Conservation (phyloP, 2,888 invertebrate species). For the Drosophila ezoana region DNA sequence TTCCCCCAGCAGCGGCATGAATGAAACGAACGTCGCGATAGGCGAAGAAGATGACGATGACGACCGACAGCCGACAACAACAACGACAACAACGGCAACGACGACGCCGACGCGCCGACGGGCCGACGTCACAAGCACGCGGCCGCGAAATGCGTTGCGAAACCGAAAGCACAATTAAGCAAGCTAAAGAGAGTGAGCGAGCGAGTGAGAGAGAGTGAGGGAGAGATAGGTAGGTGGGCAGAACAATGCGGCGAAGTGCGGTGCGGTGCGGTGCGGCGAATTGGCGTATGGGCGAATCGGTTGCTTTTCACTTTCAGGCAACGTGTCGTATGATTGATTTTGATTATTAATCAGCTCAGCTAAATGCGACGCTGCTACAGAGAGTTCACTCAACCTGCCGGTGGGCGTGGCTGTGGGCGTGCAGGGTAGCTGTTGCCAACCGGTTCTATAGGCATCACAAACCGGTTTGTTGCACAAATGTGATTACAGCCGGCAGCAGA, state of each 20-base stretch:
- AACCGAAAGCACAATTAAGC: conserved; percentile 45
- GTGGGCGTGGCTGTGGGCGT: conserved; percentile 2
- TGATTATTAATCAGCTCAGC: conserved; percentile 29
- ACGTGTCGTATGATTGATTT: conserved; percentile 53
- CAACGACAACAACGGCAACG: conserved; percentile 1
- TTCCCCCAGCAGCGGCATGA: conserved; percentile 71
- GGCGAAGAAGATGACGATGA: conserved; percentile 38
- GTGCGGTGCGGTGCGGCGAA: not conserved
- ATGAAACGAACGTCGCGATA: conserved; percentile 61
- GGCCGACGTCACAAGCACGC: conserved; percentile 35
- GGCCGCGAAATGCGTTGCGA: conserved; percentile 40
- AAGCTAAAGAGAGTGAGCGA: not conserved
- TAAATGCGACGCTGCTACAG: conserved; percentile 4
- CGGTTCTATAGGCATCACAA: not conserved
- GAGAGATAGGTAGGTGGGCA: not conserved
- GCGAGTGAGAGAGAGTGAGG: not conserved
- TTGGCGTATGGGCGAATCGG: conserved; percentile 7
- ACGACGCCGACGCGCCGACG: not conserved
- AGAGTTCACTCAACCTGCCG: conserved; percentile 63
- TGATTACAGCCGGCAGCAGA: conserved; percentile 2
- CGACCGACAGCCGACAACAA: conserved; percentile 11
- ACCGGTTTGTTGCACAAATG: conserved; percentile 8
- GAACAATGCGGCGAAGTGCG: not conserved
- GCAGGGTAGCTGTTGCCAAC: conserved; percentile 3
- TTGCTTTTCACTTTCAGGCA: conserved; percentile 63